phyloP scores from a whole-genome alignment of 2,888 invertebrate genomes.

The Automeris io region DNA sequence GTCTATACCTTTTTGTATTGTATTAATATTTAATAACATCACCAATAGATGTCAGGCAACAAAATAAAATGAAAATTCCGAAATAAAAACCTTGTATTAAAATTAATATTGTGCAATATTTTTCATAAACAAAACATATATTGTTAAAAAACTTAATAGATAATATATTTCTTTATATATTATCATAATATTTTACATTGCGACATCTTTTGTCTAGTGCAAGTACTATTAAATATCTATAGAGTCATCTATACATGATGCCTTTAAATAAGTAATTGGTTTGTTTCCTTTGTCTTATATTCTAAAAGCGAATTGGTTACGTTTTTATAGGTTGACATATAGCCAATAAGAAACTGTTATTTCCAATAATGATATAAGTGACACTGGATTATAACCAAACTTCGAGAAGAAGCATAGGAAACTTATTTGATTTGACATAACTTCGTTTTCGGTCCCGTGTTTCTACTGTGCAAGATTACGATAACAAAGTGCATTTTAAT shows the following conservation, averaged over 20 bases:
- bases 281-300: constrained; percentile 1
- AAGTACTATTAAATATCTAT: background rate
- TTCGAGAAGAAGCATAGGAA: constrained; percentile 3
- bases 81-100: too few species aligned
- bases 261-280: background rate
- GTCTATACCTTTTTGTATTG: too few species aligned
- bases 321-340: too few species aligned
- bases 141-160: too few species aligned
- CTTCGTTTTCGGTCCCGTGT: constrained; percentile 36
- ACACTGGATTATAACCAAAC: background rate
- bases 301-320: constrained; percentile 4
- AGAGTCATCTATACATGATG: constrained; percentile 4
- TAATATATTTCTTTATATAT: too few species aligned
- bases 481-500: constrained; percentile 62
- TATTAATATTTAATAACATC: too few species aligned
- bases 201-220: background rate
- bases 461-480: constrained; percentile 63
- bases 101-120: too few species aligned
- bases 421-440: constrained; percentile 14
- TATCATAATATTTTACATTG: too few species aligned
- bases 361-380: background rate
- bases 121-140: too few species aligned
- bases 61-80: too few species aligned
- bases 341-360: too few species aligned
- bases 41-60: too few species aligned